Conservation (phyloP, 2,113 vertebrate genomes). For the Puntigrus tetrazona region DNA sequence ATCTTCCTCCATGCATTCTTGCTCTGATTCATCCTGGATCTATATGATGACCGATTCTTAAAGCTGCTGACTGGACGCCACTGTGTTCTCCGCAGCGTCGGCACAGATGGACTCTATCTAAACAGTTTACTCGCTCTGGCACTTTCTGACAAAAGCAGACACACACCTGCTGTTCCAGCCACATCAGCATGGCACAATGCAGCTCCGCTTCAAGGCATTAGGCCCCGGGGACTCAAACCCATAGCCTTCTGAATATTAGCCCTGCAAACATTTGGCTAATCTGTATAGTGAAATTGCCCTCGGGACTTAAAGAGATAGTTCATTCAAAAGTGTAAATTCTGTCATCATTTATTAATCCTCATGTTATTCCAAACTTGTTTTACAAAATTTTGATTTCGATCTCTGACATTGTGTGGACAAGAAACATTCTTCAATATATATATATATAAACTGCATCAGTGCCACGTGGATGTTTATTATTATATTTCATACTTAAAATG, state of each 20-base stretch:
- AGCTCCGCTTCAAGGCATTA: slow-evolving; percentile 21
- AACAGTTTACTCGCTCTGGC: slow-evolving; percentile 58
- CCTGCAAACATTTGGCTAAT: neutral
- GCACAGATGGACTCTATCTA: slow-evolving; percentile 55
- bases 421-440: neutral
- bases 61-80: slow-evolving; percentile 51
- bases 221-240: slow-evolving; percentile 28
- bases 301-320: neutral
- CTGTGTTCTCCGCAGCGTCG: slow-evolving; percentile 38
- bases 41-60: slow-evolving; percentile 20
- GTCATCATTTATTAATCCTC: neutral
- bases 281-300: neutral
- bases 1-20: neutral
- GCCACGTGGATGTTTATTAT: no score
- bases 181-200: slow-evolving; percentile 45
- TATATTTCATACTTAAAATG: no score
- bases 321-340: neutral
- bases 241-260: slow-evolving; percentile 22
- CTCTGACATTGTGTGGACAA: no score
- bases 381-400: neutral
- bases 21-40: neutral
- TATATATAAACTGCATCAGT: neutral
- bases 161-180: slow-evolving; percentile 47
- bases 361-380: neutral
- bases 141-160: slow-evolving; percentile 47